phyloP scores from a whole-genome alignment of 2,113 vertebrate genomes.

The Pituophis catenifer region DNA sequence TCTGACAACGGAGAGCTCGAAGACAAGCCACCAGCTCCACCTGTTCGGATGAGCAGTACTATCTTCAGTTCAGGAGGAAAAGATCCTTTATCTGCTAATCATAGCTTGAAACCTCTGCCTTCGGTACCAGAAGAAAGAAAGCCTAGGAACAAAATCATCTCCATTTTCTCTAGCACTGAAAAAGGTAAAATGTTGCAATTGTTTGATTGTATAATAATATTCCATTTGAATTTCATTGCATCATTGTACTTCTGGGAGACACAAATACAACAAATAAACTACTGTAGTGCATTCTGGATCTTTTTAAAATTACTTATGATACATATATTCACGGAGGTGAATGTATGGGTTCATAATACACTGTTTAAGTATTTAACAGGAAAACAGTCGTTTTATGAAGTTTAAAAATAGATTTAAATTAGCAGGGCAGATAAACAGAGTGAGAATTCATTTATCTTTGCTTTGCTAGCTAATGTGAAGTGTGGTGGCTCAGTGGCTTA shows the following conservation, averaged over 20 bases:
- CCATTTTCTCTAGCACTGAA: slow-evolving; percentile 90
- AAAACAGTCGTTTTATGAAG: background rate
- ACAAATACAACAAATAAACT: background rate
- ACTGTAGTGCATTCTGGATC: background rate
- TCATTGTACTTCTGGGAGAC: background rate
- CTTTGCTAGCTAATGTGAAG: background rate
- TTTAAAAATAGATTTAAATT: background rate
- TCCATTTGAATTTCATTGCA: background rate
- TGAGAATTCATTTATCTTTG: background rate
- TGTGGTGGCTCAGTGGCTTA: background rate
- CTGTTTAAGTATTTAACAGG: background rate
- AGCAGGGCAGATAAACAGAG: background rate
- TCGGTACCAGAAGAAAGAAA: slow-evolving; percentile 96
- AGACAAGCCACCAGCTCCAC: slow-evolving; percentile 97
- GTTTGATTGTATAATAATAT: fast-evolving
- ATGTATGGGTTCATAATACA: background rate
- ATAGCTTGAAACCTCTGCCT: slow-evolving; percentile 92
- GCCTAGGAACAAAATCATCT: slow-evolving; percentile 92
- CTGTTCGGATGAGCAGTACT: slow-evolving; percentile 90
- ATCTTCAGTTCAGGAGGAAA: slow-evolving; percentile 87
- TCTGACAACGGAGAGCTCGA: slow-evolving; percentile 94
- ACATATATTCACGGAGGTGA: background rate
- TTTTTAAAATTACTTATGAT: background rate
- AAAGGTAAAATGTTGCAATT: slow-evolving; percentile 75
- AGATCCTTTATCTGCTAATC: slow-evolving; percentile 86